phyloP scores from a whole-genome alignment of 2,888 invertebrate species.

The Aricia artaxerxes region DNA sequence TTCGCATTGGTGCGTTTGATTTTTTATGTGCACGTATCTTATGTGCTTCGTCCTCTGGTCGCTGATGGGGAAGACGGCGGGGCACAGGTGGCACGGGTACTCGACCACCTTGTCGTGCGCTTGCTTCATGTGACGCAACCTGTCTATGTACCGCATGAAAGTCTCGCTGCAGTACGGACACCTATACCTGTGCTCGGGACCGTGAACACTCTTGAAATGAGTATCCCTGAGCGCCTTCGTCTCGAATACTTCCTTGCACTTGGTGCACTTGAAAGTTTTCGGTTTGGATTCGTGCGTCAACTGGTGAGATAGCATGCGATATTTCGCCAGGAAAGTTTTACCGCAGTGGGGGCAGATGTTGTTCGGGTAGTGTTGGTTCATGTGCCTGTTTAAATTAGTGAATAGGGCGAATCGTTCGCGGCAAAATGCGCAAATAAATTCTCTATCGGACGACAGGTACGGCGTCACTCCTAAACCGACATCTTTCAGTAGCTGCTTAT shows the following conservation, averaged over 20 bases:
- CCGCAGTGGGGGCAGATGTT: slow-evolving; percentile 69
- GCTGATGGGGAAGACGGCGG: slow-evolving; percentile 61
- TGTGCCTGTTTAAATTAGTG: slow-evolving; percentile 63
- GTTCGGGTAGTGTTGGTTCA: slow-evolving; percentile 67
- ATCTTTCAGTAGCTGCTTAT: slow-evolving; percentile 54
- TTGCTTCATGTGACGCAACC: slow-evolving; percentile 56
- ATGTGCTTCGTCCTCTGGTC: slow-evolving; percentile 66
- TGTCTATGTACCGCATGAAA: slow-evolving; percentile 60
- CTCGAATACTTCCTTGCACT: slow-evolving; percentile 57
- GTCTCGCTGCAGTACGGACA: slow-evolving; percentile 62
- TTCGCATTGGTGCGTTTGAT: slow-evolving; percentile 58
- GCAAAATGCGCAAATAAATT: slow-evolving; percentile 58
- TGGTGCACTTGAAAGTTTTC: slow-evolving; percentile 53
- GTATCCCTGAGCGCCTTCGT: slow-evolving; percentile 52
- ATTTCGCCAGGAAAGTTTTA: slow-evolving; percentile 59
- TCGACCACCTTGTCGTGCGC: slow-evolving; percentile 59
- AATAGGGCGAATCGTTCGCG: slow-evolving; percentile 59
- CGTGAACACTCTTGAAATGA: slow-evolving; percentile 56
- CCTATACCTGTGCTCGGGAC: slow-evolving; percentile 50
- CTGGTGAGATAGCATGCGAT: slow-evolving; percentile 61
- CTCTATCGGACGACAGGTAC: slow-evolving; percentile 53
- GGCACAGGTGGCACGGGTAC: slow-evolving; percentile 63
- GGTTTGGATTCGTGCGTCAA: slow-evolving; percentile 51
- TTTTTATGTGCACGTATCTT: slow-evolving; percentile 59
- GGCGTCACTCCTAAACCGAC: slow-evolving; percentile 61